Evolutionary conservation across 2,113 vertebrate species (phyloP), one percentile per base, ranked within the genome.

Genomic region (Varanus salvator): DNA sequence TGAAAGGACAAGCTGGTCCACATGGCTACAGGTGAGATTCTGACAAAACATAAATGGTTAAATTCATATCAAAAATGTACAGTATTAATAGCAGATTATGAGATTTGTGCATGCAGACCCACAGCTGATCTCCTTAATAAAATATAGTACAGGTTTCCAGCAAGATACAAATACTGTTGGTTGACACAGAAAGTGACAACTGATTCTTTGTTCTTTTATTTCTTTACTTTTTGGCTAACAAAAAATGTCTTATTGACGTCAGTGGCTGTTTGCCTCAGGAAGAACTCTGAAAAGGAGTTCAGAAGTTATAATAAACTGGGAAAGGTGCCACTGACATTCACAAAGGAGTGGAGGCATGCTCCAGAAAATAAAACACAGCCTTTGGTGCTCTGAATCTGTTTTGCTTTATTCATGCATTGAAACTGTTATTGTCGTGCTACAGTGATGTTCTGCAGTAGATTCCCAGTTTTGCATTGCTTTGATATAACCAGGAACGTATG

Each of bases 181-280:
- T 17, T 93, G 69, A 78, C 82, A 93, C 83, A 86, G 34, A 31
- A 6, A 88, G 71, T 12, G 25, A 23, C 44, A 89, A 89, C 29
- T 66, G 52, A 54, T 54, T 19, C 78, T 69, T 86, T 84, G 90
- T 44, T 92, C 90, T 77, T 89, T 76, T 72, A 80, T 74, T 91
- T 38, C 38, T 86, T 72, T 86, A 88, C 93, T 64, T 90, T 38
- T 57, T 38, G 50, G 29, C 71, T 60, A 76, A 92, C 88, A 5
- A 9, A 54, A 94, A 87, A 93, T 92, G 88, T 90, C 38, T 44
- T 38, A 89, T 84, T 57, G 54, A 93, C 50, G 29, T 60, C 72
- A 90, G 23, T 77, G 80, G 77, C 29, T 90, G 86, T 89, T 86
- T 81, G 57, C 48, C 27, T 87, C 21, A 80, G 75, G 68, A 66